These are phyloP conservation scores for Gallirallus australis DNA, from an alignment of 2,797 vertebrate species.

Conservation along the genomic window DNA sequence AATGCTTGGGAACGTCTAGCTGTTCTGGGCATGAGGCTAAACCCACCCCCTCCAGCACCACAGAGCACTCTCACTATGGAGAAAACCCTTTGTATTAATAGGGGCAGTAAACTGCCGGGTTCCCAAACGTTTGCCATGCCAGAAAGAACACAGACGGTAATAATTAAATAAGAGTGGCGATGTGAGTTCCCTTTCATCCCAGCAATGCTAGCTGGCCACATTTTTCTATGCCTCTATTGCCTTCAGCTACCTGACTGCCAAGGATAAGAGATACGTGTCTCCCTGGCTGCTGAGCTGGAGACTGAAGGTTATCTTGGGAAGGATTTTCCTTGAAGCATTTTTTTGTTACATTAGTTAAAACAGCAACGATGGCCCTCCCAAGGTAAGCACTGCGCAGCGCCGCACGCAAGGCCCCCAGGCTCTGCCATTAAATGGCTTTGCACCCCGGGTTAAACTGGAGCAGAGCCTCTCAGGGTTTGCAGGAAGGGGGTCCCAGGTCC, in stretches of 20 bases:
- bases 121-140: not conserved
- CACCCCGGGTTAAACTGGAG: not conserved
- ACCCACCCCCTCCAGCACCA: not conserved
- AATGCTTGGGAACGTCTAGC: not conserved
- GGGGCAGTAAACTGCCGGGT: not conserved
- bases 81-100: not conserved
- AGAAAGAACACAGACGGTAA: constrained; percentile 22
- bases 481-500: not conserved
- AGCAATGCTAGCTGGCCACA: not conserved
- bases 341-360: not conserved
- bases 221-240: not conserved
- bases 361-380: not conserved
- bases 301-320: not conserved
- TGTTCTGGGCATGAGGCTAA: not conserved
- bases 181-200: not conserved
- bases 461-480: not conserved
- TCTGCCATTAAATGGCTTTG: not conserved
- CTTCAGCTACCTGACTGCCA: not conserved
- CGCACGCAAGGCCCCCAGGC: not conserved
- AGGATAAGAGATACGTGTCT: not conserved
- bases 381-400: not conserved
- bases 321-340: not conserved
- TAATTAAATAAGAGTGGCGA: not conserved
- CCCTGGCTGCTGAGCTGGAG: not conserved
- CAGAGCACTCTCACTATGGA: not conserved